Conservation (phyloP, 2,888 invertebrate species). For the Xanthorhoe designata region DNA sequence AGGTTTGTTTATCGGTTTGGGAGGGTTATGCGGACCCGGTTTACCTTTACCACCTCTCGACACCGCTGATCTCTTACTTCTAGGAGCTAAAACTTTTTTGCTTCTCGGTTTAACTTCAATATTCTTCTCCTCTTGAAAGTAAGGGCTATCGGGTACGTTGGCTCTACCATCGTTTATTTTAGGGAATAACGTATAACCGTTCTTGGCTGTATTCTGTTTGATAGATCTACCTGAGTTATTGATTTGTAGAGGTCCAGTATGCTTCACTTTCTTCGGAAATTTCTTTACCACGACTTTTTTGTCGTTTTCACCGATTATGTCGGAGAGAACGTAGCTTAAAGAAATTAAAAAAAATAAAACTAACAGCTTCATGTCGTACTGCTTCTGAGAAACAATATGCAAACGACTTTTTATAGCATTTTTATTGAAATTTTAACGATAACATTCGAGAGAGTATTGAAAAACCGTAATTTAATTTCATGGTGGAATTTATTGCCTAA, state of each 20-base stretch:
- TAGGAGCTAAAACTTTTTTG: constrained; percentile 58
- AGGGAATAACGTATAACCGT: constrained; percentile 60
- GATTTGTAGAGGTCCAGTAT: constrained; percentile 52
- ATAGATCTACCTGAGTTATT: constrained; percentile 57
- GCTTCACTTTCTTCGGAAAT: constrained; percentile 54
- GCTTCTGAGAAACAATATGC: neutral
- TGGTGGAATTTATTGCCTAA: constrained; percentile 27
- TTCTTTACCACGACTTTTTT: constrained; percentile 37
- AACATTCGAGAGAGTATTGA: constrained; percentile 48
- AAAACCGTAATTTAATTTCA: constrained; percentile 43
- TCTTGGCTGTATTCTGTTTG: constrained; percentile 31
- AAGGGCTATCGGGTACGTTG: constrained; percentile 57
- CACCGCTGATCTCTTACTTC: constrained; percentile 52
- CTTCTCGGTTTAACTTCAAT: constrained; percentile 53
- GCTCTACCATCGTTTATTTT: constrained; percentile 30
- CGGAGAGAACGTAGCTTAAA: constrained; percentile 31
- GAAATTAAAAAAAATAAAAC: constrained; percentile 34
- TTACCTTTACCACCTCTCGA: constrained; percentile 8
- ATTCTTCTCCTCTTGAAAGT: constrained; percentile 51
- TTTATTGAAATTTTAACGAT: constrained; percentile 43
- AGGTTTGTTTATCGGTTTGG: constrained; percentile 4
- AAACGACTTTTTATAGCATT: constrained; percentile 48
- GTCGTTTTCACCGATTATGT: constrained; percentile 23
- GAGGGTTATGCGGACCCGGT: no score
- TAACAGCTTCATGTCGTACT: constrained; percentile 36